Evolutionary conservation across 1,140 invertebrate species (phyloP), one percentile per base, ranked within the genome.

Genomic region (Onthophagus taurus): DNA sequence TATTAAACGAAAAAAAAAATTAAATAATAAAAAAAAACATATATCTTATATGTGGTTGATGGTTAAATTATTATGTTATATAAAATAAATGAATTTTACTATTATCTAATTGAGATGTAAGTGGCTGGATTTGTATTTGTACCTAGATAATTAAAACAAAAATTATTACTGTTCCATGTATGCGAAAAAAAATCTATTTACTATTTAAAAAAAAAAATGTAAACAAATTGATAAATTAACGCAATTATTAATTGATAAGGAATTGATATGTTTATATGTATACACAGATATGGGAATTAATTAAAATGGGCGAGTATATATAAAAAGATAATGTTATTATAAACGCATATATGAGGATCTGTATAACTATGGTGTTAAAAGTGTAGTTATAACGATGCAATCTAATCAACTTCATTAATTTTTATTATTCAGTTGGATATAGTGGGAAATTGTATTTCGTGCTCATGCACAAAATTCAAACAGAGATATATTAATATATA

Each of bases 401-500:
- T 53, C 49, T 51, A 53, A 55, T 54, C 52, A 52, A 48, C n/a
- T n/a, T n/a, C n/a, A n/a, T 45, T 55, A 46, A 45, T 51, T 52
- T 49, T n/a, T n/a, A n/a, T n/a, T n/a, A n/a, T n/a, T 47, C 39
- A 55, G 46, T 52, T 52, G 50, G 50, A 49, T 55, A 50, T 50
- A 55, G 36, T 49, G 47, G 53, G 54, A 50, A n/a, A 48, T 50
- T 53, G 48, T 53, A 48, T 45, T n/a, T n/a, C n/a, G 51, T 49
- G 47, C 48, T 38, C n/a, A 46, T 31, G 45, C 38, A 48, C 48
- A 47, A 44, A 41, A 33, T 50, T 36, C 33, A 23, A 37, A 53
- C 30, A 46, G 43, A 53, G 45, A 50, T 50, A 50, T 50, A 56
- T 56, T 52, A 51, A 53, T 53, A 53, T 56, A 51, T 56, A 56